A percentile compares a stretch with the other conserved stretches of the same genome.
phyloP scores from a whole-genome alignment of 2,113 vertebrate species.

The Natator depressus region DNA sequence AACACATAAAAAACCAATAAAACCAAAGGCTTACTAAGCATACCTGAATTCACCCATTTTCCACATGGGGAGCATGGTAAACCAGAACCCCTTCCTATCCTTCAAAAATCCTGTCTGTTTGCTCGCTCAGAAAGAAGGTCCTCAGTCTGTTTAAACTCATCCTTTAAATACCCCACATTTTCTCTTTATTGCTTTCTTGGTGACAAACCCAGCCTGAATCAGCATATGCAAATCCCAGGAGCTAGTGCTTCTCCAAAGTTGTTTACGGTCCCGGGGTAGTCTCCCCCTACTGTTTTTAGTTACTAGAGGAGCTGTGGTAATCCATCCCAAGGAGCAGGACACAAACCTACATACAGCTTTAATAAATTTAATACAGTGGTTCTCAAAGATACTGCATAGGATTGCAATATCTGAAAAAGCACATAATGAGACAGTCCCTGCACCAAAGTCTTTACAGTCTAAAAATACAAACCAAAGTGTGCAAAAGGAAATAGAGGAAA shows the following conservation, averaged over 20 bases:
- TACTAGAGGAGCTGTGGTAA: neutral
- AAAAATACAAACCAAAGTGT: neutral
- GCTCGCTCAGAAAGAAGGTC: neutral
- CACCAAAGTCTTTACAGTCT: neutral
- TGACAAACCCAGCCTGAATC: neutral
- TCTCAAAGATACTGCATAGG: neutral
- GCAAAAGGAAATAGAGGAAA: neutral
- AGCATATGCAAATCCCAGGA: neutral
- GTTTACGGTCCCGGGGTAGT: neutral
- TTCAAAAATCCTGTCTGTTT: neutral
- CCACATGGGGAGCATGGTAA: neutral
- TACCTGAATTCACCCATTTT: neutral
- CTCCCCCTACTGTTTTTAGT: neutral
- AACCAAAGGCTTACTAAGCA: neutral
- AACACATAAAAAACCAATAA: neutral
- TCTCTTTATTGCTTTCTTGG: neutral
- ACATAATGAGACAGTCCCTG: neutral
- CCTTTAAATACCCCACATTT: neutral
- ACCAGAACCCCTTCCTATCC: neutral
- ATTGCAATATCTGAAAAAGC: neutral
- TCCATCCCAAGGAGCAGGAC: neutral
- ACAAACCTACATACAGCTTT: neutral
- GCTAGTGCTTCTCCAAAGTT: neutral
- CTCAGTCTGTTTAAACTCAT: neutral
- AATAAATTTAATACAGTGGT: neutral